A percentile compares a stretch with the other conserved stretches of the same genome.
Conservation (phyloP, 2,888 invertebrate genomes). For the Petrophora chlorosata region DNA sequence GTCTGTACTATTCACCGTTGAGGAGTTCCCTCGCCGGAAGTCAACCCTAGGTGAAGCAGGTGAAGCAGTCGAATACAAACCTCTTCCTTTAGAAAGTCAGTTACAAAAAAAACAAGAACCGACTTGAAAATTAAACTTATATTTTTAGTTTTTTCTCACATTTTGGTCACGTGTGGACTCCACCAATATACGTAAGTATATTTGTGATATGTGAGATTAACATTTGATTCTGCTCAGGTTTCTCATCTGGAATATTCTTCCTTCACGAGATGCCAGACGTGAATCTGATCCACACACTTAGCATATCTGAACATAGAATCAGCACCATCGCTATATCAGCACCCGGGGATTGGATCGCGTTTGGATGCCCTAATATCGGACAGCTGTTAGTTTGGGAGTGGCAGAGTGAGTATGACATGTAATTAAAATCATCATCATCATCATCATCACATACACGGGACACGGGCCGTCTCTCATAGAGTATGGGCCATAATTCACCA, state of each 20-base stretch:
- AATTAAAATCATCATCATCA: not conserved
- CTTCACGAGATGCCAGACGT: constrained; percentile 97
- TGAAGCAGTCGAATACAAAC: no score
- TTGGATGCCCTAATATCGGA: constrained; percentile 94
- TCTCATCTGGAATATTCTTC: constrained; percentile 95
- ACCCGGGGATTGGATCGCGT: constrained; percentile 97
- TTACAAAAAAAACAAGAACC: no score
- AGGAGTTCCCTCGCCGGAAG: no score
- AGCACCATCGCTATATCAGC: constrained; percentile 91
- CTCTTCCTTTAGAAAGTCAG: no score
- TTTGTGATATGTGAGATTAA: not conserved
- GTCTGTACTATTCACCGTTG: no score
- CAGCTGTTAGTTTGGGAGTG: constrained; percentile 99
- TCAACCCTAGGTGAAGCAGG: no score
- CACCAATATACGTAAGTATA: not conserved
- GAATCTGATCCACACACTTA: constrained; percentile 94
- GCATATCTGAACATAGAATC: constrained; percentile 93
- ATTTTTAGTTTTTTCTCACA: no score
- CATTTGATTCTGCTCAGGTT: constrained; percentile 87
- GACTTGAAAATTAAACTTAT: no score
- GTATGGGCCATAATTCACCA: no score
- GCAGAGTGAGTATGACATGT: constrained; percentile 89
- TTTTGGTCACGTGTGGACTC: not conserved
- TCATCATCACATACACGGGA: no score
- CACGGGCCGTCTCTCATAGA: no score